Evolutionary conservation across 2,113 vertebrate genomes (phyloP).

Genomic region (Protobothrops flavoviridis): DNA sequence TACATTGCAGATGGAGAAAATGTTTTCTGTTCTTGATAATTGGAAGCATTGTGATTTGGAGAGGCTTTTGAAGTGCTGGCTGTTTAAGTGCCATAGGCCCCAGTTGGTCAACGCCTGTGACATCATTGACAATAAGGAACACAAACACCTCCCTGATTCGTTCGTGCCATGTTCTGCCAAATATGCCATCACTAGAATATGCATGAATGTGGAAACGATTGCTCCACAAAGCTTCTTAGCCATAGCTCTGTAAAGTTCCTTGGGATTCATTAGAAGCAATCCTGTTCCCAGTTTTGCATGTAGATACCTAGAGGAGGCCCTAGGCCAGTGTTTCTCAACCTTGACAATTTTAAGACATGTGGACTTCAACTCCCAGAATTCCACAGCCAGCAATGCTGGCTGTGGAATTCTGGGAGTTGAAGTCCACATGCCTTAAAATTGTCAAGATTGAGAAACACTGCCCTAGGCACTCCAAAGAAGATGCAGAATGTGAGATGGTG

Average conservation of each 20-base stretch:
- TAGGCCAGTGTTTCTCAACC: no score
- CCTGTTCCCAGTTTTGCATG: not conserved
- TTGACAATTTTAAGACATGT: no score
- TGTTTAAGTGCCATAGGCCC: not conserved
- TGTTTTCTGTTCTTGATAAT: not conserved
- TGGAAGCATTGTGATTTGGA: not conserved
- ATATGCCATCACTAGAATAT: not conserved
- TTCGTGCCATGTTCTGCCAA: not conserved
- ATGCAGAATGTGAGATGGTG: not conserved
- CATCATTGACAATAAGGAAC: not conserved
- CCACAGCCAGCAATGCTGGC: no score
- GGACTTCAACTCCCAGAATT: no score
- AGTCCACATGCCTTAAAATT: no score
- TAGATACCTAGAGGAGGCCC: not conserved
- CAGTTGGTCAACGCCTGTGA: not conserved
- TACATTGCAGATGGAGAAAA: not conserved
- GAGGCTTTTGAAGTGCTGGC: not conserved
- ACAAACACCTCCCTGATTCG: not conserved
- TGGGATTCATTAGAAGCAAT: not conserved
- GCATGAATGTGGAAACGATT: not conserved
- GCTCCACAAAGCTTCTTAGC: not conserved
- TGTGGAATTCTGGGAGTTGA: no score
- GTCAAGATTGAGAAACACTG: no score
- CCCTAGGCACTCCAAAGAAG: not conserved
- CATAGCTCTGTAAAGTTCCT: not conserved